phyloP scores from a whole-genome alignment of 1,140 invertebrate species.

The Drosophila sechellia region DNA sequence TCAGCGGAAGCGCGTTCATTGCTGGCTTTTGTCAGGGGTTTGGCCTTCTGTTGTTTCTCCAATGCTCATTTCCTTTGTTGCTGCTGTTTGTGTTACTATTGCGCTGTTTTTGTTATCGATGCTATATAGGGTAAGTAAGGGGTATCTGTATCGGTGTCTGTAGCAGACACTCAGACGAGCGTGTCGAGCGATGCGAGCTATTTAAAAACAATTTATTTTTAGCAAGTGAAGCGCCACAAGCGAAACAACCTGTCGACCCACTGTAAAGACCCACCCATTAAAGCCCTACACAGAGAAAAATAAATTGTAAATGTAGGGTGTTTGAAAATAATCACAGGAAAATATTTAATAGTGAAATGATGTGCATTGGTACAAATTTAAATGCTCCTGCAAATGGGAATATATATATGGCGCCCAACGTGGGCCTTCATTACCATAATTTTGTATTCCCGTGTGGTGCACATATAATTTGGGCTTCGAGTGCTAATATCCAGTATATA shows the following conservation, averaged over 20 bases:
- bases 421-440: too few species aligned
- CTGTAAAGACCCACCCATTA: conserved; percentile 8
- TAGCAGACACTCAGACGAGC: conserved; percentile 30
- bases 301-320: too few species aligned
- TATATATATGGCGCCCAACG: too few species aligned
- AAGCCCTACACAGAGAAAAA: conserved; percentile 8
- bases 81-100: not conserved
- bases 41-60: conserved; percentile 28
- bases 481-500: not conserved
- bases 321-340: too few species aligned
- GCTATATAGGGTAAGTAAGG: conserved; percentile 12
- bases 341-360: too few species aligned
- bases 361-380: not conserved
- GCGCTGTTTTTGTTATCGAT: not conserved
- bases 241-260: conserved; percentile 64
- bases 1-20: conserved; percentile 65
- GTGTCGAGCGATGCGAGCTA: conserved; percentile 63
- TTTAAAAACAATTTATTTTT: conserved; percentile 82
- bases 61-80: conserved; percentile 31
- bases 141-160: conserved; percentile 32
- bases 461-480: not conserved
- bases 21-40: conserved; percentile 55
- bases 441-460: not conserved
- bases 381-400: too few species aligned
- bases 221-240: conserved; percentile 65